These are phyloP conservation scores for Merluccius polli DNA, from an alignment of 2,797 vertebrate genomes.

Conservation along the genomic window DNA sequence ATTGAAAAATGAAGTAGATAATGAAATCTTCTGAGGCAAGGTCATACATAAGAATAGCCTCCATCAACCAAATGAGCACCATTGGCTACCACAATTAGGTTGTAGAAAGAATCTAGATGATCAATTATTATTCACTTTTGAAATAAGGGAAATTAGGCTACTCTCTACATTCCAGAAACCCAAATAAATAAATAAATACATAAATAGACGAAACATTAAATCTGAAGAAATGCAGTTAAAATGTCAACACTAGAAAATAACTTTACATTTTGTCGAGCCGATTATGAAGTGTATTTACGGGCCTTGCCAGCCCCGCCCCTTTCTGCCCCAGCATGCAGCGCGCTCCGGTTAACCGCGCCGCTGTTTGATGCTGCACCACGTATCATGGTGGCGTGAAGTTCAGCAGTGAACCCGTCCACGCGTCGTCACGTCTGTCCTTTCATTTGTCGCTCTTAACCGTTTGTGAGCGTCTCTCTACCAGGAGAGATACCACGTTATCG, in stretches of 20 bases:
- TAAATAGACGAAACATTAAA: no score
- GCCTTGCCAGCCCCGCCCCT: no score
- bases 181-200: no score
- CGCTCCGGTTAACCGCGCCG: no score
- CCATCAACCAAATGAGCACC: constrained; percentile 37
- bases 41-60: constrained; percentile 34
- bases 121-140: background rate
- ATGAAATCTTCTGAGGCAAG: constrained; percentile 38
- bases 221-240: no score
- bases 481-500: no score
- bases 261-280: background rate
- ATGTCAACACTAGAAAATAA: background rate
- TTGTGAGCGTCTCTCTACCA: background rate
- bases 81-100: constrained; percentile 13
- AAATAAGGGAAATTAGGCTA: background rate
- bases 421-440: background rate
- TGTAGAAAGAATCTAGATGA: background rate
- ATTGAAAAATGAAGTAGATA: constrained; percentile 42
- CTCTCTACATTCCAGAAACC: background rate
- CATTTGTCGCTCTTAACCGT: background rate
- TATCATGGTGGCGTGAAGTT: no score
- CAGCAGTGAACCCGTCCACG: no score
- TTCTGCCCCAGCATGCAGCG: no score
- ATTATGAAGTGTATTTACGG: no score
- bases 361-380: no score